phyloP scores from a whole-genome alignment of 2,113 vertebrate species.

The Rhagologus leucostigma region DNA sequence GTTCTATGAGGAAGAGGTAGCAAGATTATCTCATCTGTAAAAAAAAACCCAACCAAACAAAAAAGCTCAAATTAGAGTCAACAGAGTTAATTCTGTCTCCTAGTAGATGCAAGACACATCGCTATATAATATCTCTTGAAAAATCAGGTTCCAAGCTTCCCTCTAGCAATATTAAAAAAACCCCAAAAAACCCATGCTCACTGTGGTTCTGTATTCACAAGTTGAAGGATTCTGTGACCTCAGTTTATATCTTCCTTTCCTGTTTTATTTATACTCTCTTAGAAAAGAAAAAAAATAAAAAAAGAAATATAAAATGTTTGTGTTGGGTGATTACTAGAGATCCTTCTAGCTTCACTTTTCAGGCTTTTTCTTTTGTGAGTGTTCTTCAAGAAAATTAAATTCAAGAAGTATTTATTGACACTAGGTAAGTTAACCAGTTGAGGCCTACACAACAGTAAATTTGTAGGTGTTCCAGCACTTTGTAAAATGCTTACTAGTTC shows the following conservation, averaged over 20 bases:
- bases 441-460: neutral
- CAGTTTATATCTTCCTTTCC: neutral
- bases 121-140: neutral
- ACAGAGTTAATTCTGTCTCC: neutral
- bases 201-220: neutral
- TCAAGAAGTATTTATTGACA: neutral
- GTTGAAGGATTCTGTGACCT: neutral
- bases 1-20: neutral
- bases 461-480: neutral
- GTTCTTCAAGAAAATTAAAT: neutral
- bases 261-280: neutral
- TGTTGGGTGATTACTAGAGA: neutral
- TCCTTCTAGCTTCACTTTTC: neutral
- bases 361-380: neutral
- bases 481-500: neutral
- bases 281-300: neutral
- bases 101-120: neutral
- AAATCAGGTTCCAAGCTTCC: neutral
- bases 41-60: neutral
- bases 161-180: neutral
- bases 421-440: neutral
- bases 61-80: neutral
- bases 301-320: neutral
- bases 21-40: neutral
- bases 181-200: fast-evolving